Evolutionary conservation across 2,797 vertebrate genomes (phyloP), one percentile per base, ranked within the genome.

Genomic region (Silurus lanzhouensis): DNA sequence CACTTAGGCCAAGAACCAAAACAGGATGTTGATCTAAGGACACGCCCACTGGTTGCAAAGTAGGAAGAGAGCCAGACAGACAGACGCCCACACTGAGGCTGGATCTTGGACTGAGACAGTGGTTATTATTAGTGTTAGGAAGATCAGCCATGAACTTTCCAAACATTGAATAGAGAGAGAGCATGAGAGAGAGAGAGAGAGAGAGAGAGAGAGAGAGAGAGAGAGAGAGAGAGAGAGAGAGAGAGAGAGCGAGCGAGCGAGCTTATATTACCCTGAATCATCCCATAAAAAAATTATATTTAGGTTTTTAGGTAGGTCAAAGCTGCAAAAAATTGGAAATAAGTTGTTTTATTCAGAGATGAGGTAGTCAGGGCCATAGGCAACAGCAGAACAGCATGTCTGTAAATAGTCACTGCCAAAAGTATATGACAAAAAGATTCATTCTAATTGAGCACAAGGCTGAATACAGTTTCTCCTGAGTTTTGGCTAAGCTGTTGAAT

Each of bases 111-210:
- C 31, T 58, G 27, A 72, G 61, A 22, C 1, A 27, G 27, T 70
- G 20, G 57, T 80, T 85, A 72, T 75, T 57, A 75, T 75, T 75
- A 55, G 72, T 75, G 48, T 46, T 22, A 75, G 48, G 38, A 75
- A 75, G 48, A 75, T 75, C 79, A 81, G 44, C 63, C 63, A 52
- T 81, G 15, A 7, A 27, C 44, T 81, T 81, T 46, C 61, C 63
- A 81, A 81, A 67, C 63, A n/a, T 7, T 46, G 15, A 7, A 52
- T 7, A 52, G 64, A 10, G 64, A 67, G 22, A 9, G 22, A 60
- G 58, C 9, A 8, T 12, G 15, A 60, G 58, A 60, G 58, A 60
- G 58, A 60, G 58, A 72, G 44, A 72, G 31, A 77, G 38, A 64
- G 22, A 81, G 15, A 76, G 9, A 46, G 44, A 71, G 6, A 13